Percentiles rank a stretch among this genome's conserved stretches.
phyloP scores from a whole-genome alignment of 2,113 vertebrate species.

The Ginglymostoma cirratum region DNA sequence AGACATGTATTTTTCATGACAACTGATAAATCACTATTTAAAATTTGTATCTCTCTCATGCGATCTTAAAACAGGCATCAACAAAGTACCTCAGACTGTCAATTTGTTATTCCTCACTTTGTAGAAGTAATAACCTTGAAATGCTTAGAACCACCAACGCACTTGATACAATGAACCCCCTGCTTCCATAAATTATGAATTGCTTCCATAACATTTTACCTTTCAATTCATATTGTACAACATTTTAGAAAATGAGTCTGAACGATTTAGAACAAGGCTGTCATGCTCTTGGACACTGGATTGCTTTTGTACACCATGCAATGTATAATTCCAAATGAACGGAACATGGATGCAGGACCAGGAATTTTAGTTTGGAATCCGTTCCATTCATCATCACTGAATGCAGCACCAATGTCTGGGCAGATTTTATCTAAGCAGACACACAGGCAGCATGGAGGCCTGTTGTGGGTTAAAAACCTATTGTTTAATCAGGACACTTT shows the following conservation, averaged over 20 bases:
- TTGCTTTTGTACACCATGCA: background rate
- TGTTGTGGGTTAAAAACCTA: no score
- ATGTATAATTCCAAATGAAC: background rate
- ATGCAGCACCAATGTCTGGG: background rate
- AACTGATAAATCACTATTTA: background rate
- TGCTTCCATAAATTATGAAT: background rate
- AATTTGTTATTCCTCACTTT: background rate
- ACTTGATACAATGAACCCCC: background rate
- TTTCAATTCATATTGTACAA: background rate
- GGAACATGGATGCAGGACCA: background rate
- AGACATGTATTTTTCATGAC: background rate
- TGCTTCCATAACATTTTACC: background rate
- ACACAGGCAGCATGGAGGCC: no score
- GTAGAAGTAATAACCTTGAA: background rate
- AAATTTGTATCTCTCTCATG: background rate
- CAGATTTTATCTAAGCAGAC: background rate
- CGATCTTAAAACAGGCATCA: background rate
- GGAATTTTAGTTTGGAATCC: background rate
- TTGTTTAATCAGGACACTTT: no score
- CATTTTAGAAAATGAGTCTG: background rate
- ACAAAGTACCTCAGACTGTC: background rate
- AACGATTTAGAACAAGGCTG: background rate
- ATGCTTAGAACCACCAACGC: background rate
- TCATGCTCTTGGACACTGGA: background rate
- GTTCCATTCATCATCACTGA: background rate